Evolutionary conservation across 37 sponge, comb jelly and placozoan species (phyloP).

Genomic region (Cladorhizidae sp.): DNA sequence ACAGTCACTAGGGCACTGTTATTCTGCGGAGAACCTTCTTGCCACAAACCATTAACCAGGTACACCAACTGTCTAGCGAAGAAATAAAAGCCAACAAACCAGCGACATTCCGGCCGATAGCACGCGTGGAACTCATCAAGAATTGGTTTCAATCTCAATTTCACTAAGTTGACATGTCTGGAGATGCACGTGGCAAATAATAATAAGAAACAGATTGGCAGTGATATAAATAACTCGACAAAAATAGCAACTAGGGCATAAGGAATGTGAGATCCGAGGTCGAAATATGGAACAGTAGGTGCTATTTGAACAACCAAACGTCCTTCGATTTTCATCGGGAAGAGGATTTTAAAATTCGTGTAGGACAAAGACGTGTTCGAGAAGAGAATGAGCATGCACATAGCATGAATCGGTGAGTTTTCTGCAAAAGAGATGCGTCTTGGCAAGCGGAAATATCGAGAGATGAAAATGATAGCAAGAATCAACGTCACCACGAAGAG

Average conservation of each 20-base stretch:
- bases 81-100: conserved; percentile 59
- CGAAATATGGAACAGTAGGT: neutral
- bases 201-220: conserved; percentile 23
- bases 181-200: conserved; percentile 43
- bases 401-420: conserved; percentile 28
- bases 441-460: neutral
- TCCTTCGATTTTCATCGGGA: neutral
- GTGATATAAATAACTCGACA: conserved; percentile 13
- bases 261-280: conserved; percentile 18
- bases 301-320: neutral
- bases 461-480: neutral
- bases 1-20: neutral
- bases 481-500: neutral
- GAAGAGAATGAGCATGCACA: conserved; percentile 28
- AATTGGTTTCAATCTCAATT: conserved; percentile 27
- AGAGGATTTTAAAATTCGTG: conserved; percentile 14
- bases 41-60: neutral
- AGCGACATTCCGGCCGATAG: conserved; percentile 37
- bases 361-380: conserved; percentile 4
- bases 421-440: conserved; percentile 3
- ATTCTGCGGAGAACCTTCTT: neutral
- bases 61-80: conserved; percentile 29
- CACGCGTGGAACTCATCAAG: conserved; percentile 61
- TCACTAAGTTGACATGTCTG: neutral
- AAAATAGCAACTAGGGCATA: conserved; percentile 52